Conservation (phyloP, 2,797 vertebrate species). For the Betta splendens region DNA sequence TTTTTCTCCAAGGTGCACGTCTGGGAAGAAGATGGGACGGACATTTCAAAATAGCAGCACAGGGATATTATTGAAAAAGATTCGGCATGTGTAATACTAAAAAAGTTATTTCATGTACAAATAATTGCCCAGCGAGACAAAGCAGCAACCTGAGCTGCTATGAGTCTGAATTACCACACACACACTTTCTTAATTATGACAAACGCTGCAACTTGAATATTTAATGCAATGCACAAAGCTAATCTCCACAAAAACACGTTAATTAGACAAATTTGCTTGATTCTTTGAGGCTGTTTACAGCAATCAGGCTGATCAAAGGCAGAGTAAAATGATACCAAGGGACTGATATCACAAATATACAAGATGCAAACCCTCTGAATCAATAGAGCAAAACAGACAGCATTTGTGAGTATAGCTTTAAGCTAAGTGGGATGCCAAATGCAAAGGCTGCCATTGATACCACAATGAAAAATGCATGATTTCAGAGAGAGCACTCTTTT, state of each 20-base stretch:
- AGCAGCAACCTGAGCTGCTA: conserved; percentile 13
- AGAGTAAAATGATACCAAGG: conserved; percentile 79
- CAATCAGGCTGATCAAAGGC: conserved; percentile 79
- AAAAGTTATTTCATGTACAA: conserved; percentile 13
- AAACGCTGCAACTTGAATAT: conserved; percentile 60
- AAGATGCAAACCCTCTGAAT: conserved; percentile 79
- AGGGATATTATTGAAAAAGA: conserved; percentile 27
- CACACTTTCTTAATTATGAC: conserved; percentile 58
- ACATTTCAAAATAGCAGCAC: conserved; percentile 28
- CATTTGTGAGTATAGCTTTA: conserved; percentile 84
- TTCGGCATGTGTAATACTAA: conserved; percentile 6
- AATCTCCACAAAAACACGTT: conserved; percentile 60
- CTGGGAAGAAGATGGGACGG: conserved; percentile 17
- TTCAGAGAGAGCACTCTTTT: conserved; percentile 80
- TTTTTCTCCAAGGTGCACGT: conserved; percentile 40
- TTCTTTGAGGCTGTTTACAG: conserved; percentile 74
- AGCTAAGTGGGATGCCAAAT: conserved; percentile 83
- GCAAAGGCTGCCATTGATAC: conserved; percentile 83
- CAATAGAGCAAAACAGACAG: conserved; percentile 85
- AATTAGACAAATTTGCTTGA: conserved; percentile 75
- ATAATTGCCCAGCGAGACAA: conserved; percentile 27
- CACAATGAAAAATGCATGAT: conserved; percentile 86
- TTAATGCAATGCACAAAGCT: conserved; percentile 62
- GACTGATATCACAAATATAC: conserved; percentile 79
- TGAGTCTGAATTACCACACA: conserved; percentile 40